Evolutionary conservation across 2,113 vertebrate species (phyloP), one percentile per base, ranked within the genome.

Genomic region (Siniperca knerii): DNA sequence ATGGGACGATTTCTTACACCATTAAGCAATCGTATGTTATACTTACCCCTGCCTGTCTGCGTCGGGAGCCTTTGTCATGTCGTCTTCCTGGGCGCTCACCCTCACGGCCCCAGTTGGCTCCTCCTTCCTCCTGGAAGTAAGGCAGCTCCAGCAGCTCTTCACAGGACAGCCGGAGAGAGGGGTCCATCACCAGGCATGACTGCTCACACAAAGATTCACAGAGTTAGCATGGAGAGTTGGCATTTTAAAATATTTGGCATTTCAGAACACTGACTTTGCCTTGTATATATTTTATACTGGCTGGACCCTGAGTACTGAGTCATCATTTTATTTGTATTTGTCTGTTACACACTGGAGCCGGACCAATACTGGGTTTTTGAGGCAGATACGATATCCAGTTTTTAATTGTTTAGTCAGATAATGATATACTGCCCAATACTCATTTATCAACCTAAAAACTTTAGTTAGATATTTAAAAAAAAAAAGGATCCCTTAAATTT

Each of bases 181-280:
- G 96, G 78, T 96, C 96, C 96, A 96, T 96, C 81, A 95, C 92
- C 75, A 96, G 94, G 76, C 95, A 96, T 0, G 95, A 95, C 96
- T 96, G 83, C 33, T 35, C n/a, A 79, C 52, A 72, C 40, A 87
- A 0, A 85, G 35, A 76, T 18, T 33, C 40, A 55, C 9, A 64
- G 48, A 70, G 20, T 46, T 18, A 29, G 13, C 12, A 40, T 70
- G 11, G 18, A 62, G 46, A 2, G 13, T n/a, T 9, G 5, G 21
- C 21, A 21, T 44, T 15, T 71, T 10, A 48, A 35, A 23, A 55
- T 6, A 71, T 42, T 25, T 16, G 16, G 2, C 3, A 20, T 44
- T 55, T 29, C 21, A 64, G 4, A 54, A 18, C 48, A 64, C 4
- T 40, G 16, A 18, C 35, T 57, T 16, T 57, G 21, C 50, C 7